These are phyloP conservation scores for Drosophila buzzatii DNA, from an alignment of 2,888 invertebrate species.

Conservation along the genomic window DNA sequence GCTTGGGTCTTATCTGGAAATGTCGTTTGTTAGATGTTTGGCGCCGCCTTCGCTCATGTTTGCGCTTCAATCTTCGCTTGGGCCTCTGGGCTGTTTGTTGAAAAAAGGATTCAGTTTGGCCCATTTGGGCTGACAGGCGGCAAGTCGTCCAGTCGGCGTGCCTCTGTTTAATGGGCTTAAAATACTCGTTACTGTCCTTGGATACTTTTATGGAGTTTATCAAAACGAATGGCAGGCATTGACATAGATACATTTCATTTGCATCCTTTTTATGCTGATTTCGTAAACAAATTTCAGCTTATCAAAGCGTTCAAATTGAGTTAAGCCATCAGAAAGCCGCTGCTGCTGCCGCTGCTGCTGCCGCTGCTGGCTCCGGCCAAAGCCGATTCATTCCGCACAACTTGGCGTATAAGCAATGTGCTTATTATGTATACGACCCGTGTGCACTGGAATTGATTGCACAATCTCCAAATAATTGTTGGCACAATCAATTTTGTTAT, in stretches of 20 bases:
- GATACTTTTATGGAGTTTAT: conserved; percentile 71
- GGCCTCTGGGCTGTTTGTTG: neutral
- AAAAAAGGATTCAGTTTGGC: conserved; percentile 44
- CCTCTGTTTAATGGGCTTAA: conserved; percentile 70
- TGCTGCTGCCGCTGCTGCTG: neutral
- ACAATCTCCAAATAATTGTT: conserved; percentile 43
- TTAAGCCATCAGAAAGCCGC: conserved; percentile 49
- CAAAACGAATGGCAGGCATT: conserved; percentile 70
- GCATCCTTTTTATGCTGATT: conserved; percentile 69
- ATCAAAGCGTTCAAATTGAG: conserved; percentile 67
- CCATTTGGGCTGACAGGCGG: conserved; percentile 20
- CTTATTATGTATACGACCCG: conserved; percentile 52
- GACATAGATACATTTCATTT: conserved; percentile 78
- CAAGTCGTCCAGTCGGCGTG: neutral
- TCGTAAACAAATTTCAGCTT: conserved; percentile 53
- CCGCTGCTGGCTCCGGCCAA: neutral
- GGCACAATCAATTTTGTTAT: conserved; percentile 32
- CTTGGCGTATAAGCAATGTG: conserved; percentile 59
- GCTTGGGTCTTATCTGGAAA: conserved; percentile 68
- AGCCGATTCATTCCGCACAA: conserved; percentile 32
- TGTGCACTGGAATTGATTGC: conserved; percentile 44
- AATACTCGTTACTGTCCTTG: conserved; percentile 50
- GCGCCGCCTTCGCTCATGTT: conserved; percentile 30
- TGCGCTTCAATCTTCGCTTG: conserved; percentile 6
- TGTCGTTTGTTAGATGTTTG: conserved; percentile 58